phyloP scores from a whole-genome alignment of 2,113 vertebrate genomes.

The Alectura lathami region DNA sequence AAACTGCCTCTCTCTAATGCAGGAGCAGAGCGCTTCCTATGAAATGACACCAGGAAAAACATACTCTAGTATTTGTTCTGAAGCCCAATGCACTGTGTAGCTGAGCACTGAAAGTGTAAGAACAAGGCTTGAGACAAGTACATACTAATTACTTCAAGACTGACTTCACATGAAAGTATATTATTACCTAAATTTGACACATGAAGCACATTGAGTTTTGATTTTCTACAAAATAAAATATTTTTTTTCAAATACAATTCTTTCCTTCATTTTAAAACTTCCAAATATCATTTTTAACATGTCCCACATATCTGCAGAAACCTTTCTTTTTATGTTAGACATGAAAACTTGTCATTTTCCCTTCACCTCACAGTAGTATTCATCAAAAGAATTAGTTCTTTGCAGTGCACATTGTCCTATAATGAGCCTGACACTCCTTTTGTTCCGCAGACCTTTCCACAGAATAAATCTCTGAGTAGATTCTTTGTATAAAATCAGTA shows the following conservation, averaged over 20 bases:
- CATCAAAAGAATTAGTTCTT: slow-evolving; percentile 21
- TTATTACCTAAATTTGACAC: not conserved
- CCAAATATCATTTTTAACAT: not conserved
- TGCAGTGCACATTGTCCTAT: slow-evolving; percentile 7
- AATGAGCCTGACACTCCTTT: slow-evolving; percentile 42
- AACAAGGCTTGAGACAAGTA: not conserved
- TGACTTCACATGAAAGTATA: not conserved
- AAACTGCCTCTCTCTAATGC: not conserved
- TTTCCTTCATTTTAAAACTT: not conserved
- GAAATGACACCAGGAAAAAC: not conserved
- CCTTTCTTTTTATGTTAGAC: not conserved
- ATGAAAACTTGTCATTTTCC: slow-evolving; percentile 23
- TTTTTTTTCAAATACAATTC: not conserved
- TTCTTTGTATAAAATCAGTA: slow-evolving; percentile 31
- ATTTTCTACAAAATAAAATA: not conserved
- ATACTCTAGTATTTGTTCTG: not conserved
- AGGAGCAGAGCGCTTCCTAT: not conserved
- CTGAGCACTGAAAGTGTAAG: not conserved
- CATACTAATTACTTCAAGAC: not conserved
- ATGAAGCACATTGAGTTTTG: not conserved
- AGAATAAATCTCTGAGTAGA: not conserved
- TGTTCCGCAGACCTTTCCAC: slow-evolving; percentile 41
- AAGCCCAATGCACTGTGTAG: not conserved
- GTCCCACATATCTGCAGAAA: not conserved
- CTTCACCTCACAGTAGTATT: not conserved